Evolutionary conservation across 2,113 vertebrate genomes (phyloP), one percentile per base, ranked within the genome.

Genomic region (Hiodon tergisus): DNA sequence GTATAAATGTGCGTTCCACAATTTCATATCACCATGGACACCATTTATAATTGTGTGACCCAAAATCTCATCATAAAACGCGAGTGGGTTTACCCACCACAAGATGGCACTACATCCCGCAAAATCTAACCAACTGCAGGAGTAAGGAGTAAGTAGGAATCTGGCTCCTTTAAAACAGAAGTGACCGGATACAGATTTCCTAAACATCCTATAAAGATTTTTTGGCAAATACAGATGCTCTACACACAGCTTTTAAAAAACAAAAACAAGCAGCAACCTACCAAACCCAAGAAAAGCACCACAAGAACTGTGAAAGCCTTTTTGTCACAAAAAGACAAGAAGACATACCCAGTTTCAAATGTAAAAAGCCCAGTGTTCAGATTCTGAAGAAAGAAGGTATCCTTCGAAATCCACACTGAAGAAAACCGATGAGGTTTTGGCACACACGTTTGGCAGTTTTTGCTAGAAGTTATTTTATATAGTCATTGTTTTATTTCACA

Each of bases 61-160:
- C 53, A 9, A 74, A 11, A 55, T 47, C 5, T 11, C 17, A 67
- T 51, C 13, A 6, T 4, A 67, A 74, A 57, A n/a, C 0, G 17
- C 16, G 8, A n/a, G 48, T 50, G 52, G 14, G 13, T 46, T 46
- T 4, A 58, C 0, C 14, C 6, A 16, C 63, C 73, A 75, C 73
- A 46, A 75, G 73, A 59, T 67, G 63, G 73, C 73, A 59, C 50
- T 75, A 54, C 31, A 75, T 31, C 46, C 7, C 13, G 7, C 63
- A 54, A 67, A 48, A 63, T 53, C 60, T 54, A 8, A 46, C 11
- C n/a, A 63, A 52, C 31, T 31, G 51, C 65, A 52, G 11, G 58
- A 55, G 46, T 3, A 3, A 6, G 11, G 9, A 31, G 31, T 31
- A 31, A 31, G 31, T 31, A 31, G 31, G 31, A 31, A 5, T 70